Percentiles rank a stretch among this genome's conserved stretches.
Evolutionary conservation across 2,113 vertebrate genomes (phyloP).

Genomic region (Neotragus moschatus): DNA sequence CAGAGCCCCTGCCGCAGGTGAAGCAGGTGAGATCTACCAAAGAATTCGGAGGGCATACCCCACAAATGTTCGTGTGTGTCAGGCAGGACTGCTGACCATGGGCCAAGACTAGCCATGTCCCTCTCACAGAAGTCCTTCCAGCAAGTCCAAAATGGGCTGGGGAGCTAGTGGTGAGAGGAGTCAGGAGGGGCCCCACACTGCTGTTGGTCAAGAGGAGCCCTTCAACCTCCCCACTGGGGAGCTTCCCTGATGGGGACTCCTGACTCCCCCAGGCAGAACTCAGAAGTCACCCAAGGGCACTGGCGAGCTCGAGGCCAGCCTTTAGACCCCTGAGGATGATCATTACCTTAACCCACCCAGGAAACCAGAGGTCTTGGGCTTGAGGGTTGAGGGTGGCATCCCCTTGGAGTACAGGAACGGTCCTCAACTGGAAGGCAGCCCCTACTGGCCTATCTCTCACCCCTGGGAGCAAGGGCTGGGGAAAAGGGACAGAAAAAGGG

Average conservation of each 20-base stretch:
- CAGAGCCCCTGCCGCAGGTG: not conserved
- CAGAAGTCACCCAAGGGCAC: not conserved
- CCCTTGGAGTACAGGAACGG: rapidly evolving
- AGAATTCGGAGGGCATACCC: not conserved
- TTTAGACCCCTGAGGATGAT: not conserved
- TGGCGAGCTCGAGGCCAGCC: not conserved
- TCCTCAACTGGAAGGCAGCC: rapidly evolving
- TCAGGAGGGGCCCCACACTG: not conserved
- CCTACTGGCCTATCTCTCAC: rapidly evolving
- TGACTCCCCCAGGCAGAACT: not conserved
- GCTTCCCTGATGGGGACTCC: not conserved
- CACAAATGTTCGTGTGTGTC: rapidly evolving
- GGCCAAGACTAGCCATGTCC: not conserved
- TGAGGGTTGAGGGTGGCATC: not conserved
- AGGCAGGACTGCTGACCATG: not conserved
- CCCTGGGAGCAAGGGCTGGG: not conserved
- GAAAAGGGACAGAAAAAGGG: not conserved
- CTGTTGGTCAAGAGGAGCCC: not conserved
- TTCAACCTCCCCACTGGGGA: not conserved
- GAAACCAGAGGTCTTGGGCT: not conserved
- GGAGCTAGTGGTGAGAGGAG: not conserved
- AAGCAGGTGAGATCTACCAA: not conserved
- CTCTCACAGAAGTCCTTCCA: not conserved
- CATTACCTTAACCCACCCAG: not conserved
- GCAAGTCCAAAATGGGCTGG: too few species aligned